Evolutionary conservation across 2,113 vertebrate genomes (phyloP), one percentile per base, ranked within the genome.

Genomic region (Polypterus bichir): DNA sequence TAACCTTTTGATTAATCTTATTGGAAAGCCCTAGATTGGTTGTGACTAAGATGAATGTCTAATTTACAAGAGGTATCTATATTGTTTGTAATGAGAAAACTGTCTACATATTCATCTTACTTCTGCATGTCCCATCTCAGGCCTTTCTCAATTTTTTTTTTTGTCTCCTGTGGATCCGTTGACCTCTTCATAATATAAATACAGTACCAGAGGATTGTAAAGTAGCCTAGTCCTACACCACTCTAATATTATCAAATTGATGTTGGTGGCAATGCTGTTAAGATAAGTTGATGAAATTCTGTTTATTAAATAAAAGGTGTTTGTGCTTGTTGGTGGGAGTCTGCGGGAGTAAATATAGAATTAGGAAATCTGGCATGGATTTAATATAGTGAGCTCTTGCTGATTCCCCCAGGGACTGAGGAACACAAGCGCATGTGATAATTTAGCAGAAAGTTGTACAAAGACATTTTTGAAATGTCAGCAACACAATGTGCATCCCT

Each of bases 231-330:
- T 77, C 75, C 78, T 73, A 76, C 59, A 66, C 78, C 83, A 76
- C 74, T 74, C 75, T 79, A 79, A 79, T 81, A 82, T 83, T 79
- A 82, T 83, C 87, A 86, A 77, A 87, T 86, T 82, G 83, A 83
- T 86, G 78, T 81, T 76, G 75, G 76, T 71, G 70, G 70, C 77
- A 81, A 83, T 87, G 79, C 81, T 72, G 74, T 77, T 76, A 79
- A 81, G 79, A 79, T 81, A 82, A 79, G 77, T 80, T 83, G 82
- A 78, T 83, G 80, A 76, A 77, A 81, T 86, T 82, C 78, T 75
- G 71, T 81, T 85, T 85, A 82, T 79, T 79, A 81, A 78, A 73
- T 82, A 78, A 78, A 81, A 58, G 10, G 51, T 46, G 55, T 45
- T 9, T 60, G 49, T 59, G 46, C 57, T 9, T 65, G 46, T 62